phyloP scores from a whole-genome alignment of 2,888 invertebrate species.

The Oligia latruncula region DNA sequence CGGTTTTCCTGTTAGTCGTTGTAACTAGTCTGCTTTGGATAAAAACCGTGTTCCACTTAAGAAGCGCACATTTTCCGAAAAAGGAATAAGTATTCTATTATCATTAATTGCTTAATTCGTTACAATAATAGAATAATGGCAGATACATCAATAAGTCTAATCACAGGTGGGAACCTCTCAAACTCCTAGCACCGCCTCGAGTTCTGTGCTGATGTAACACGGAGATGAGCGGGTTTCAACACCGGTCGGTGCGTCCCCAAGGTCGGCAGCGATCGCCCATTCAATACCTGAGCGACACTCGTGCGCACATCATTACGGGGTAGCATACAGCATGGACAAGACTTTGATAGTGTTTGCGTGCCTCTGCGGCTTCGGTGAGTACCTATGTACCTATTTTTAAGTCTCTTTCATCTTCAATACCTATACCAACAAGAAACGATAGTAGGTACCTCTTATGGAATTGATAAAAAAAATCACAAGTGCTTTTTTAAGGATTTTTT shows the following conservation, averaged over 20 bases:
- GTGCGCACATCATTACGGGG: slow-evolving; percentile 76
- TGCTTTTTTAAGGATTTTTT: neutral
- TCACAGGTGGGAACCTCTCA: slow-evolving; percentile 22
- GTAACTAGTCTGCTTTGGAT: no score
- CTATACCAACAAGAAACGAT: neutral
- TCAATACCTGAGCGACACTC: slow-evolving; percentile 80
- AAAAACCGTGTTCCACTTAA: neutral
- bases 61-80: slow-evolving; percentile 9
- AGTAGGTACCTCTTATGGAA: neutral
- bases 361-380: slow-evolving; percentile 84
- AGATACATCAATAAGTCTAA: slow-evolving; percentile 9
- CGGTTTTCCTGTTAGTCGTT: neutral
- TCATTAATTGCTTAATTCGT: slow-evolving; percentile 8
- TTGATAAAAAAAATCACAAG: neutral
- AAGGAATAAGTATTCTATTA: neutral
- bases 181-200: slow-evolving; percentile 44
- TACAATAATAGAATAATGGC: slow-evolving; percentile 4
- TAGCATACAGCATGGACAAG: slow-evolving; percentile 79
- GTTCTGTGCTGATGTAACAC: slow-evolving; percentile 71
- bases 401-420: slow-evolving; percentile 1
- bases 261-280: slow-evolving; percentile 77
- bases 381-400: slow-evolving; percentile 6
- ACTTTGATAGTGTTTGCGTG: slow-evolving; percentile 81
- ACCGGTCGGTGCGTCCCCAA: slow-evolving; percentile 80
- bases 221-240: slow-evolving; percentile 82